Evolutionary conservation across 2,888 invertebrate genomes (phyloP), one percentile per base, ranked within the genome.

Genomic region (Caenorhabditis virilis): DNA sequence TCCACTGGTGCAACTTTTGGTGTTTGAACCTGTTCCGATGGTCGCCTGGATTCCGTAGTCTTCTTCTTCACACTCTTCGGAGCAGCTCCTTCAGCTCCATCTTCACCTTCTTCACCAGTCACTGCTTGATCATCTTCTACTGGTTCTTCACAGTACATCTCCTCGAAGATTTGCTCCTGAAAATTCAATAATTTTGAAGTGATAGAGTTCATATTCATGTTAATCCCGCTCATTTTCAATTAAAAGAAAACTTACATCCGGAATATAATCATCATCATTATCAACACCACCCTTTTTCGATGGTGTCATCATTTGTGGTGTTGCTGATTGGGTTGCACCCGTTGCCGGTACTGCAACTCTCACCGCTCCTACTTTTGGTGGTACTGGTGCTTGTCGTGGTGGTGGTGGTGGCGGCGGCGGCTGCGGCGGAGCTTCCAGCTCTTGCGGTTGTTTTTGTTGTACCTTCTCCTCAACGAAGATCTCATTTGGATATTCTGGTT

Each of bases 401-500:
- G 39, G 6, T n/a, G 36, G n/a, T 36, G 36, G n/a, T 36, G 36
- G n/a, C n/a, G 36, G n/a, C 5, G 36, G n/a, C n/a, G n/a, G 30
- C 30, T 30, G 30, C 6, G 13, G 30, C 13, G 30, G n/a, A n/a
- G n/a, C n/a, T n/a, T n/a, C n/a, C n/a, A n/a, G n/a, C n/a, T 70
- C 67, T 13, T 55, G 46, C 2, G 16, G 15, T n/a, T n/a, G n/a
- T n/a, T n/a, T n/a, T n/a, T n/a, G n/a, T n/a, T n/a, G n/a, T n/a
- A n/a, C n/a, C n/a, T n/a, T n/a, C n/a, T n/a, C n/a, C n/a, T n/a
- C n/a, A n/a, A n/a, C n/a, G n/a, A n/a, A n/a, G n/a, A n/a, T n/a
- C n/a, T n/a, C n/a, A n/a, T n/a, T n/a, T 6, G 70, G 67, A 51
- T 63, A 67, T 20, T 61, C 51, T 5, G 64, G 63, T n/a, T 66